A percentile compares a stretch with the other conserved stretches of the same genome.
Conservation (phyloP, 2,113 vertebrate genomes). For the Apistogramma diplotaenia region DNA sequence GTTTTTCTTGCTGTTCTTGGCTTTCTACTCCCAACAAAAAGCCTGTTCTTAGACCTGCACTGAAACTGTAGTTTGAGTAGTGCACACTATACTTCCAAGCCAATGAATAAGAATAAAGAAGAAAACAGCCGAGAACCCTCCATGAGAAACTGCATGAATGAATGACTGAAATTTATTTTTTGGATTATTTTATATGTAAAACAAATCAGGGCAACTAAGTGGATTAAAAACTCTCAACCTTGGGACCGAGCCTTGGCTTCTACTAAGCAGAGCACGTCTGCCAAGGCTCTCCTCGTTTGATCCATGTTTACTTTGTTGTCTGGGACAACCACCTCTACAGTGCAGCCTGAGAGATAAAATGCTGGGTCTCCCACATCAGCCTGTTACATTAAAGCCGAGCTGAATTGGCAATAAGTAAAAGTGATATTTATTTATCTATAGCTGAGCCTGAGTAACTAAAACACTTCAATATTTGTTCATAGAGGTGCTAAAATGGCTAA, state of each 20-base stretch:
- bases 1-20: neutral
- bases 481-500: neutral
- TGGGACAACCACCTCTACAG: neutral
- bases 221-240: neutral
- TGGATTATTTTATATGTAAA: neutral
- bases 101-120: neutral
- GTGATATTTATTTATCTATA: neutral
- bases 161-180: neutral
- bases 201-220: neutral
- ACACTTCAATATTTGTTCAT: neutral
- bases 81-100: neutral
- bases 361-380: neutral
- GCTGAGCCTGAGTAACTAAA: neutral
- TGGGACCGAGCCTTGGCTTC: constrained; percentile 16
- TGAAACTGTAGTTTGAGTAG: neutral
- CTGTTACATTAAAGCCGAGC: neutral
- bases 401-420: neutral
- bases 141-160: neutral
- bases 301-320: constrained; percentile 46
- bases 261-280: constrained; percentile 17
- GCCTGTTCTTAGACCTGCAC: neutral
- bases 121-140: neutral
- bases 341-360: constrained; percentile 32
- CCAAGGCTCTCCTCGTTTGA: constrained; percentile 48
- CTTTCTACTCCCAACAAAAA: neutral